phyloP scores from a whole-genome alignment of 2,113 vertebrate genomes.

The Alethe castanea region DNA sequence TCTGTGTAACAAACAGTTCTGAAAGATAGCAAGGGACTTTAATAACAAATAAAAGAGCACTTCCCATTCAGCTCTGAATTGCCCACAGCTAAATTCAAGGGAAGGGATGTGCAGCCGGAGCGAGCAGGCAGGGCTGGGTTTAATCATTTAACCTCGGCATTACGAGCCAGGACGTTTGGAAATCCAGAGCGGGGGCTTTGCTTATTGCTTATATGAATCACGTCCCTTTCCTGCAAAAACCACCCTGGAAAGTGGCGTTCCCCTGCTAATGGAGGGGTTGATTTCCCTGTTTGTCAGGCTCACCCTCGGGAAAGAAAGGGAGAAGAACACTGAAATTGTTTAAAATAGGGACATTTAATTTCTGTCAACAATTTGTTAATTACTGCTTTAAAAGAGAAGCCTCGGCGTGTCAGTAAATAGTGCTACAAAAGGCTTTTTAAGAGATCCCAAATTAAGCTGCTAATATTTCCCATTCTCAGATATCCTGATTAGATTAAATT shows the following conservation, averaged over 20 bases:
- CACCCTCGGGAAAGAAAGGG: conserved; percentile 28
- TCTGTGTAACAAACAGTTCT: conserved; percentile 20
- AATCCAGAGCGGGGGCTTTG: conserved; percentile 7
- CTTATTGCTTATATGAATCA: conserved; percentile 61
- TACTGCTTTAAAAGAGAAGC: conserved; percentile 66
- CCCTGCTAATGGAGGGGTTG: conserved; percentile 42
- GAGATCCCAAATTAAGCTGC: conserved; percentile 71
- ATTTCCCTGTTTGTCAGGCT: conserved; percentile 55
- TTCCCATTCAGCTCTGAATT: conserved; percentile 58
- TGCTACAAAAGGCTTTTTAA: conserved; percentile 68
- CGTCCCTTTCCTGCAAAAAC: conserved; percentile 41
- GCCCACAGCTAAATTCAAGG: conserved; percentile 67
- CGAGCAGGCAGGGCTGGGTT: conserved; percentile 53
- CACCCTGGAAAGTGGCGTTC: not conserved
- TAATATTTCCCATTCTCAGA: conserved; percentile 69
- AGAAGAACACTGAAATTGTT: conserved; percentile 65
- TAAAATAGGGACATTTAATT: conserved; percentile 72
- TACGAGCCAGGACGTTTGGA: conserved; percentile 49
- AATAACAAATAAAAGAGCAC: conserved; percentile 69
- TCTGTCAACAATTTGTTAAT: conserved; percentile 79
- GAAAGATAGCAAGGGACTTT: conserved; percentile 46
- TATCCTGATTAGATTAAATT: conserved; percentile 76
- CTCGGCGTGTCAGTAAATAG: conserved; percentile 68
- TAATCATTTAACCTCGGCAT: conserved; percentile 67
- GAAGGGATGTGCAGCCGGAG: conserved; percentile 19